Evolutionary conservation across 2,113 vertebrate genomes (phyloP), one percentile per base, ranked within the genome.

Genomic region (Mustelus asterias): DNA sequence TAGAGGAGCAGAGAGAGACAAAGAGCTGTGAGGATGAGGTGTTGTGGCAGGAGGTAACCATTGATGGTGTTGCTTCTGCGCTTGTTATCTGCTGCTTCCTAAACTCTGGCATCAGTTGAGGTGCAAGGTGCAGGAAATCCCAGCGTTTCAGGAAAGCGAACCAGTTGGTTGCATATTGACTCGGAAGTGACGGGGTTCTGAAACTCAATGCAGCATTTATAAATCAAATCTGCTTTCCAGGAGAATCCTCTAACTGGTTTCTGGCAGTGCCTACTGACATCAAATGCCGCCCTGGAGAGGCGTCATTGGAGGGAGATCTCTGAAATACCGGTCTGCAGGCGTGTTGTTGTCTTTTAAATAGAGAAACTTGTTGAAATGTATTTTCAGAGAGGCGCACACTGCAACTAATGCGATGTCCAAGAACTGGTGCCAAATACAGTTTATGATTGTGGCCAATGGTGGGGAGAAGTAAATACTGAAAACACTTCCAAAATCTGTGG

Each of bases 211-310:
- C 97, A 97, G 96, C 96, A 96, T 96, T 96, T 96, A 96, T 97
- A 97, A 97, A 97, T 97, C 96, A 96, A 97, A 97, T 96, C 96
- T 96, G 96, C 96, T 96, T 97, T 97, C 95, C 97, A 96, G 97
- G 97, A 97, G 97, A 97, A 97, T 96, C 97, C 97, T 54, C 96
- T 96, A 96, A 94, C 96, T 96, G 96, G 72, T 92, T 96, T 96
- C 96, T 97, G 97, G 96, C 97, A 97, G 96, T 85, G 96, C 95
- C 96, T 97, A 96, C 96, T 96, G 96, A 80, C 97, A 97, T 67
- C 14, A 48, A 8, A 41, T 72, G 65, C 41, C 29, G 33, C 13
- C 69, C 33, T 70, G 26, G 60, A 60, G 54, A 41, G 80, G 80
- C 37, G 5, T 44, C 37, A 6, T 0, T 16, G 20, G 8, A 44